Conservation (phyloP, 2,113 vertebrate species). For the Ammospiza nelsoni region DNA sequence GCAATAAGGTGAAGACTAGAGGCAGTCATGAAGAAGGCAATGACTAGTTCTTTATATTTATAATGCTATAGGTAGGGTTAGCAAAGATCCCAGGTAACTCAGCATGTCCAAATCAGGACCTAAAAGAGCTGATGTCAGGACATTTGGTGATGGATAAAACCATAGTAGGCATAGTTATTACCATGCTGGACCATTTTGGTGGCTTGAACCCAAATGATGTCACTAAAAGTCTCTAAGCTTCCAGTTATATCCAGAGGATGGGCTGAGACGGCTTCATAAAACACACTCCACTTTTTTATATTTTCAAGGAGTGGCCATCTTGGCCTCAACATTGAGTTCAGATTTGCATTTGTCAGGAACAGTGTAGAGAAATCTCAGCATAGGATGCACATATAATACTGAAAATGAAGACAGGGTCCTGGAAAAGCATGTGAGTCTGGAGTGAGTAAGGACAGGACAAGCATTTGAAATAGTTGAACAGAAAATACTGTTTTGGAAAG, state of each 20-base stretch:
- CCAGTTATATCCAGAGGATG: background rate
- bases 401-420: background rate
- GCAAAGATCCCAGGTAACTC: background rate
- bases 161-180: background rate
- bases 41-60: background rate
- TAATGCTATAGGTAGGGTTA: background rate
- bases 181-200: background rate
- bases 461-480: background rate
- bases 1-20: background rate
- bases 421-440: background rate
- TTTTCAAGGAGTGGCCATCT: background rate
- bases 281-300: background rate
- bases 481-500: background rate
- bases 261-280: background rate
- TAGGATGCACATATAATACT: background rate
- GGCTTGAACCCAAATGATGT: background rate
- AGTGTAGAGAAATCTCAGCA: background rate
- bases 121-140: background rate
- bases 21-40: background rate
- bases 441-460: accelerated
- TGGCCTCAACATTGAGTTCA: background rate
- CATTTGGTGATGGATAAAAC: background rate
- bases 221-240: background rate
- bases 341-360: background rate
- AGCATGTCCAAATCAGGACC: background rate